Conservation (phyloP, 2,888 invertebrate genomes). For the Branchellion lobata region DNA sequence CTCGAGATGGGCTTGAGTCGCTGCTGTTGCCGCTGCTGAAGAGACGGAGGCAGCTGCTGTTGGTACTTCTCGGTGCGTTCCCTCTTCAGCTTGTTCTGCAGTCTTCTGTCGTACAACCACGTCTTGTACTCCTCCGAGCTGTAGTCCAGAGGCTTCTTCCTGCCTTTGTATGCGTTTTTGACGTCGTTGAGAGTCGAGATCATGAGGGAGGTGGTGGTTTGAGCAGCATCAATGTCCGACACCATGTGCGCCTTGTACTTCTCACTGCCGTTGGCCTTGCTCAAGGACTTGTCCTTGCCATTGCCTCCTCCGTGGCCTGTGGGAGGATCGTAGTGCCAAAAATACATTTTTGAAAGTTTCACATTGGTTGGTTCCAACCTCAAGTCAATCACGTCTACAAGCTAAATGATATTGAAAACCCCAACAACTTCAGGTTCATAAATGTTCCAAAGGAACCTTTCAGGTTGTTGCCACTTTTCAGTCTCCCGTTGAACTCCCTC, state of each 20-base stretch:
- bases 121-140: conserved; percentile 52
- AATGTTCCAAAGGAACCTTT: neutral
- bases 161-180: neutral
- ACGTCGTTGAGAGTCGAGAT: neutral
- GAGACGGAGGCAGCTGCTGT: neutral
- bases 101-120: conserved; percentile 46
- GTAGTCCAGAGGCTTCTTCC: conserved; percentile 16
- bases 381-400: too few relatives aligned
- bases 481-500: conserved; percentile 52
- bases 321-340: too few relatives aligned
- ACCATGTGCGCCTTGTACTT: neutral
- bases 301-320: neutral
- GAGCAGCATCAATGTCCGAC: neutral
- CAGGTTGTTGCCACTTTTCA: neutral
- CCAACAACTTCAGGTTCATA: too few relatives aligned
- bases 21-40: neutral
- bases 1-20: conserved; percentile 27
- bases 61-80: conserved; percentile 12
- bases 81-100: conserved; percentile 29
- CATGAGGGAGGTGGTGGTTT: neutral
- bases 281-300: neutral
- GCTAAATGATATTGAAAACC: too few relatives aligned
- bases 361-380: too few relatives aligned
- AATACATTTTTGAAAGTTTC: too few relatives aligned
- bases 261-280: neutral